Percentiles rank a stretch among this genome's conserved stretches.
Evolutionary conservation across 2,797 vertebrate species (phyloP).

Genomic region (Margarornis squamiger): DNA sequence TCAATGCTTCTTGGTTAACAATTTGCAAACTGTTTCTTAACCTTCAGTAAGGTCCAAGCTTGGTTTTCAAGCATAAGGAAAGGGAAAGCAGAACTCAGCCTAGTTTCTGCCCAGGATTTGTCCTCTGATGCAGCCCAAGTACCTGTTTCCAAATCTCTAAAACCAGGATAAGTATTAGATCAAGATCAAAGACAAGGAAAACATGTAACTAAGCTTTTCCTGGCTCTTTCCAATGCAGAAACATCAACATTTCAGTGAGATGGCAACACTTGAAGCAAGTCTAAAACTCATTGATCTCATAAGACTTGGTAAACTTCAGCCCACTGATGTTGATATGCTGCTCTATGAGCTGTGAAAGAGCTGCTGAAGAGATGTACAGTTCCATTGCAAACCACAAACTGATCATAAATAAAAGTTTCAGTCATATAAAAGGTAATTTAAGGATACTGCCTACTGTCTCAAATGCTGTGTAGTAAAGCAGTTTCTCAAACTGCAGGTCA

Average conservation of each 20-base stretch:
- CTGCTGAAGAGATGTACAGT: background rate
- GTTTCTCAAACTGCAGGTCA: background rate
- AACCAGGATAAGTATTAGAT: background rate
- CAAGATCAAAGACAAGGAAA: background rate
- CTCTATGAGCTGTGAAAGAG: slow-evolving; percentile 18
- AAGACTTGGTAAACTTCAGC: slow-evolving; percentile 2
- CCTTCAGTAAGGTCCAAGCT: background rate
- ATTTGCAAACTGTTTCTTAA: background rate
- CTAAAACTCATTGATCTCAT: background rate
- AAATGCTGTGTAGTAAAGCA: background rate
- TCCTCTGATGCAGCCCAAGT: background rate
- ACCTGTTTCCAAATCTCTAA: background rate
- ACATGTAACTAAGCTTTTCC: background rate
- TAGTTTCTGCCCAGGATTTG: background rate
- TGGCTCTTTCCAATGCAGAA: background rate
- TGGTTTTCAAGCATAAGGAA: background rate
- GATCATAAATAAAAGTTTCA: background rate
- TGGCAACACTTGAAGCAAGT: background rate
- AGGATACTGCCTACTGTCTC: background rate
- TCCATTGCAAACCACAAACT: background rate
- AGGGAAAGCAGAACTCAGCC: background rate
- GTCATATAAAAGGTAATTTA: background rate
- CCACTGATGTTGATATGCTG: background rate
- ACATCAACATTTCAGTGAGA: background rate
- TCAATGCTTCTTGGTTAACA: background rate